Evolutionary conservation across 2,888 invertebrate species (phyloP).

Genomic region (Diarsia brunnea): DNA sequence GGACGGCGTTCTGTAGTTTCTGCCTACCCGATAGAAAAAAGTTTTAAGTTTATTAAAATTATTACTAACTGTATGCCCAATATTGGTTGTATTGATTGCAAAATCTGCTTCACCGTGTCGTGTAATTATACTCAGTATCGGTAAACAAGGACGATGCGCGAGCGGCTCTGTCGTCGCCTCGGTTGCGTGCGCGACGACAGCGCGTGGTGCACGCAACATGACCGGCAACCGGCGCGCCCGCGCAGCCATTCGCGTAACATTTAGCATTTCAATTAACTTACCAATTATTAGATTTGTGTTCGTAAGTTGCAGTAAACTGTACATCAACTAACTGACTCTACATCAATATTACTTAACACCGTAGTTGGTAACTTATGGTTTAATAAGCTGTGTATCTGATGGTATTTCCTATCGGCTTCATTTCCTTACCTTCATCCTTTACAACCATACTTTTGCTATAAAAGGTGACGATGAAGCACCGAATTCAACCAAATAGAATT

Average conservation of each 20-base stretch:
- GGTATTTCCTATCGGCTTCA: not conserved
- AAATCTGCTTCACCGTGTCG: not conserved
- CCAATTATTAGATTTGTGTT: not conserved
- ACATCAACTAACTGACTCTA: not conserved
- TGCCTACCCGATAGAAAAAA: not conserved
- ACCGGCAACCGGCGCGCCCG: conserved; percentile 23
- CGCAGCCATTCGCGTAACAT: conserved; percentile 2
- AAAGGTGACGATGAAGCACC: not conserved
- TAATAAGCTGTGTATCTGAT: not conserved
- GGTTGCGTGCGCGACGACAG: conserved; percentile 36
- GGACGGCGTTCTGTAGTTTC: not conserved
- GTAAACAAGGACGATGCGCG: conserved; percentile 20
- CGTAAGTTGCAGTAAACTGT: not conserved
- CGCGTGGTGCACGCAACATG: conserved; percentile 35
- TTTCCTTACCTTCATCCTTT: not conserved
- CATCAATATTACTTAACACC: no score
- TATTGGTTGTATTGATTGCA: not conserved
- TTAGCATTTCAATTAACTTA: conserved; percentile 13
- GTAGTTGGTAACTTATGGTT: not conserved
- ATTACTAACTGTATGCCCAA: not conserved
- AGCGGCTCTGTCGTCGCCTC: conserved; percentile 14
- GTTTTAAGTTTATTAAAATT: not conserved
- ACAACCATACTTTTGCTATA: not conserved
- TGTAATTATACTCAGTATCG: not conserved
- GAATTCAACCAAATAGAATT: not conserved